These are phyloP conservation scores for Toxostoma redivivum DNA, from an alignment of 2,113 vertebrate genomes.

Conservation along the genomic window DNA sequence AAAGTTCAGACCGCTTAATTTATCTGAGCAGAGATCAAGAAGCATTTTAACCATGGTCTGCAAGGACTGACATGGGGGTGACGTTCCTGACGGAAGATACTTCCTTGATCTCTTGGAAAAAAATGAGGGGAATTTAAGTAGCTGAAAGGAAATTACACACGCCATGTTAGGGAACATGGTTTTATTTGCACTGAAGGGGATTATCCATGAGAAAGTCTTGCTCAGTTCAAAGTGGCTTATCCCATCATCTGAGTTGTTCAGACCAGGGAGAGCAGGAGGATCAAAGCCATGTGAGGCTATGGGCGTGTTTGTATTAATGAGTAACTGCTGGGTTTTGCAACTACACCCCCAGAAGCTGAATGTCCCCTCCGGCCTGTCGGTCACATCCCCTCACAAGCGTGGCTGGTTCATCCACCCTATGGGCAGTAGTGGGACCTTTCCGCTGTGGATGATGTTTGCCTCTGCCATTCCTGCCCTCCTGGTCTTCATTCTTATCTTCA, in stretches of 20 bases:
- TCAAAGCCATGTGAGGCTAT: background rate
- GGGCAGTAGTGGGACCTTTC: conserved; percentile 89
- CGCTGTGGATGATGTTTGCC: conserved; percentile 96
- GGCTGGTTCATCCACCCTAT: conserved; percentile 96
- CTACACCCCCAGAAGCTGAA: conserved; percentile 85
- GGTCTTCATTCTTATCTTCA: conserved; percentile 98
- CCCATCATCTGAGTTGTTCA: background rate
- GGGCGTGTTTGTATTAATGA: background rate
- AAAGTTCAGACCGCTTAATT: background rate
- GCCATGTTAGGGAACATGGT: background rate
- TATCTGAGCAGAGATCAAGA: background rate
- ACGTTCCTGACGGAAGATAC: background rate
- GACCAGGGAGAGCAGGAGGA: background rate
- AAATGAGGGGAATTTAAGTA: background rate
- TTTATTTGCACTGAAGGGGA: background rate
- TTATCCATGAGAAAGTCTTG: background rate
- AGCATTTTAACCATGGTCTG: background rate
- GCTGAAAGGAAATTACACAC: background rate
- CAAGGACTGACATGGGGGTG: background rate
- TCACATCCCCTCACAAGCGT: conserved; percentile 92
- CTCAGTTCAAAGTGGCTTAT: background rate
- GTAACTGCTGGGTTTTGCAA: conserved; percentile 20
- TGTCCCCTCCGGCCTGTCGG: conserved; percentile 91
- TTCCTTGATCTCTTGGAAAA: background rate
- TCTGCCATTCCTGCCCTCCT: conserved; percentile 91